Conservation (phyloP, 2,113 vertebrate species). For the Pelecanus crispus region DNA sequence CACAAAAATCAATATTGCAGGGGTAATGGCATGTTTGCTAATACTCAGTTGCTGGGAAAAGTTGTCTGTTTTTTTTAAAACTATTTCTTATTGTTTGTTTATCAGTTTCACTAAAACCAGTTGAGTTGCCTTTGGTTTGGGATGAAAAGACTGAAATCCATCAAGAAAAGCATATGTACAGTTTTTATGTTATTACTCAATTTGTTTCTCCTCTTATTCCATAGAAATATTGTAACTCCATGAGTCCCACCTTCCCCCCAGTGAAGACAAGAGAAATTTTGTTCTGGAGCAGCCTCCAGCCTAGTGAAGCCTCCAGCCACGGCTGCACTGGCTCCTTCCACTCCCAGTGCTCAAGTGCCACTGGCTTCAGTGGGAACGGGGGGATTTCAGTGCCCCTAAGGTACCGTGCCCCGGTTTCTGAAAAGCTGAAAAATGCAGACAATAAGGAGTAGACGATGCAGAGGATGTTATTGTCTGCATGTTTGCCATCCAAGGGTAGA, state of each 20-base stretch:
- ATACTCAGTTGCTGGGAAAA: neutral
- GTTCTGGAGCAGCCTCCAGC: neutral
- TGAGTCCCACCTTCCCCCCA: neutral
- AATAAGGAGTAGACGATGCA: neutral
- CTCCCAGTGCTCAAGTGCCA: neutral
- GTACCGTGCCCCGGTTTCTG: accelerated
- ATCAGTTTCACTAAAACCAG: neutral
- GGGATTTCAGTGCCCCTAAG: neutral
- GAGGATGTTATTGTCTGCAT: neutral
- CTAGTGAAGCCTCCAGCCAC: neutral
- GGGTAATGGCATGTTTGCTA: neutral
- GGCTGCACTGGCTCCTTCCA: neutral
- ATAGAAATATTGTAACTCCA: neutral
- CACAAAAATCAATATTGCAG: constrained; percentile 8
- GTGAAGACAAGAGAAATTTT: neutral
- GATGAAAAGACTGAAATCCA: neutral
- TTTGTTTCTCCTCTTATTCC: neutral
- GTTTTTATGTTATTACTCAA: neutral
- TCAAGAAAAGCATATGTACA: neutral
- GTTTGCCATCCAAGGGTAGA: neutral
- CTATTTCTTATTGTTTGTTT: neutral
- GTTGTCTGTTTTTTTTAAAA: neutral
- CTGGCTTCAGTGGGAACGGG: neutral
- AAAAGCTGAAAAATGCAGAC: neutral
- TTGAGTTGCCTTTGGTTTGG: neutral